Evolutionary conservation across 2,797 vertebrate genomes (phyloP).

Genomic region (Calcarius lapponicus): DNA sequence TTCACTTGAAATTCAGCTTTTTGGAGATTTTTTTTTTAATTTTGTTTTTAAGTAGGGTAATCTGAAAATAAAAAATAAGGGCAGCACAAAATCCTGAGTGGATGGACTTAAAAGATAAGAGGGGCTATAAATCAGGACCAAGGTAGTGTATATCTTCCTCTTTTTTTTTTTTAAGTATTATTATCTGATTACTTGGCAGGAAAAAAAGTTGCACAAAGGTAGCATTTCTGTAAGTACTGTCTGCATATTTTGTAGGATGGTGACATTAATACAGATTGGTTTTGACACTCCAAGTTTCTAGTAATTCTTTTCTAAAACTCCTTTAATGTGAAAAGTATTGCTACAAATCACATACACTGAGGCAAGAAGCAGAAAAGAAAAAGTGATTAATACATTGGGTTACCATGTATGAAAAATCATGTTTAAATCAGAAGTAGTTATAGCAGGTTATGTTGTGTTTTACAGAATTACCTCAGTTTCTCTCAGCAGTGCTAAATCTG

Average conservation of each 20-base stretch:
- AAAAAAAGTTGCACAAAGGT: not conserved
- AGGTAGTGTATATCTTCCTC: not conserved
- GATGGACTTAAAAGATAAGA: slow-evolving; percentile 1
- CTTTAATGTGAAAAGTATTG: not conserved
- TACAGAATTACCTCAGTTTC: slow-evolving; percentile 69
- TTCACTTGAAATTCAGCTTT: not conserved
- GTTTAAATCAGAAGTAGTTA: slow-evolving; percentile 42
- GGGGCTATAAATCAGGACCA: not conserved
- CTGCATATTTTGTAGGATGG: not conserved
- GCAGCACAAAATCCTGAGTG: not conserved
- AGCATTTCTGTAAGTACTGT: not conserved
- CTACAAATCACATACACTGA: not conserved
- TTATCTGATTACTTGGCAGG: not conserved
- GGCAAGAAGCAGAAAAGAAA: slow-evolving; percentile 40
- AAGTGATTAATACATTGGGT: slow-evolving; percentile 22
- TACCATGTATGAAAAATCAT: slow-evolving; percentile 46
- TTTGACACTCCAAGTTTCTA: not conserved
- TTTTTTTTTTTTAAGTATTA: not conserved
- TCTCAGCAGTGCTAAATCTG: slow-evolving; percentile 39
- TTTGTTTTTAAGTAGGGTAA: not conserved
- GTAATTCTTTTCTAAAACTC: slow-evolving; percentile 15
- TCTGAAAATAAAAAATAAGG: not conserved
- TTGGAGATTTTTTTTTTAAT: not conserved
- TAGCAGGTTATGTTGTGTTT: slow-evolving; percentile 11
- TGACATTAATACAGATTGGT: slow-evolving; percentile 5